Evolutionary conservation across 2,888 invertebrate species (phyloP).

Genomic region (Zonitis immaculata): DNA sequence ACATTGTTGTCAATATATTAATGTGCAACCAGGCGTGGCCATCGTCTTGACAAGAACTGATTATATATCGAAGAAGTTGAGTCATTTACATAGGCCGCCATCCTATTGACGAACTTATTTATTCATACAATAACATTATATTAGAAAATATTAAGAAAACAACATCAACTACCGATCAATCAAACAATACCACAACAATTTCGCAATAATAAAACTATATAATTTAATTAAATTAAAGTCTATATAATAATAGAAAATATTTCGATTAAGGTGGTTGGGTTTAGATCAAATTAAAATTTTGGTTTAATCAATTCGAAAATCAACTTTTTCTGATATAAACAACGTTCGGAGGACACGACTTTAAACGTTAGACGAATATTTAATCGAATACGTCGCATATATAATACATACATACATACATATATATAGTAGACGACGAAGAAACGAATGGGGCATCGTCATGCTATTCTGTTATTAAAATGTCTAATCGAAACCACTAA

Average conservation of each 20-base stretch:
- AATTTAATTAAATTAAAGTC: too few species aligned
- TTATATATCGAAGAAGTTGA: constrained; percentile 34
- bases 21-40: constrained; percentile 33
- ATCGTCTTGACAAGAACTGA: constrained; percentile 37
- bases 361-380: neutral
- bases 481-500: neutral
- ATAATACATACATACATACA: neutral
- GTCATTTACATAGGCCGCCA: constrained; percentile 20
- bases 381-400: too few species aligned
- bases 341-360: too few species aligned
- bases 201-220: too few species aligned
- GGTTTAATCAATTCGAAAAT: too few species aligned
- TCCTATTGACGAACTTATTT: constrained; percentile 12
- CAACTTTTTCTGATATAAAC: too few species aligned
- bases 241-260: too few species aligned
- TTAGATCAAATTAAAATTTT: too few species aligned
- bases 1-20: constrained; percentile 41
- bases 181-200: too few species aligned
- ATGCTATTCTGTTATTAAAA: neutral
- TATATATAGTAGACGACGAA: neutral
- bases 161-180: neutral
- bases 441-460: neutral
- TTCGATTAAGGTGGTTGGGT: too few species aligned
- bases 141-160: neutral
- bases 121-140: constrained; percentile 13